Conservation (phyloP, 2,113 vertebrate species). For the Ornithorhynchus anatinus region DNA sequence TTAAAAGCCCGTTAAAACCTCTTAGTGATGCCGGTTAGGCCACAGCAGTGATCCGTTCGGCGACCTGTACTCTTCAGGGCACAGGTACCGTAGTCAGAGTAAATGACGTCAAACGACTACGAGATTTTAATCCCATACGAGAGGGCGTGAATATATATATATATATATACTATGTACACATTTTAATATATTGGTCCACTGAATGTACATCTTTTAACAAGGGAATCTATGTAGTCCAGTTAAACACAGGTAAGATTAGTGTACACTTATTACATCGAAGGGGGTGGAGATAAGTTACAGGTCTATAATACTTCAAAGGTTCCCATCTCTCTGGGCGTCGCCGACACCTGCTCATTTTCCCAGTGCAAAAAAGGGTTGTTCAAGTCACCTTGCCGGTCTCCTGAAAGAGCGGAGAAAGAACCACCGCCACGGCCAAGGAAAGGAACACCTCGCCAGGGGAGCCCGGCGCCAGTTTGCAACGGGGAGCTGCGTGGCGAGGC, state of each 20-base stretch:
- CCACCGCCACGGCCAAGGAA: no score
- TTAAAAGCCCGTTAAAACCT: constrained; percentile 78
- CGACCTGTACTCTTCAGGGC: constrained; percentile 44
- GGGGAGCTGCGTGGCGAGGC: neutral
- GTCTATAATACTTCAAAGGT: constrained; percentile 69
- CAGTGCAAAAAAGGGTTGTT: constrained; percentile 75
- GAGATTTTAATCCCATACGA: constrained; percentile 65
- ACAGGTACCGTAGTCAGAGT: constrained; percentile 66
- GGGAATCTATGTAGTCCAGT: constrained; percentile 75
- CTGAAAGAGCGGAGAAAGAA: constrained; percentile 44
- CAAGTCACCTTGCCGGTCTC: constrained; percentile 65
- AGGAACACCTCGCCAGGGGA: neutral
- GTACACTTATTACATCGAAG: constrained; percentile 68
- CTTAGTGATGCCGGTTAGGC: constrained; percentile 66
- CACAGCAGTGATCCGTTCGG: constrained; percentile 73
- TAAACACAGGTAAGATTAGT: constrained; percentile 74
- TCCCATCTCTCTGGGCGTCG: constrained; percentile 66
- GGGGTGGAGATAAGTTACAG: constrained; percentile 67
- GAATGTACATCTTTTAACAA: constrained; percentile 74
- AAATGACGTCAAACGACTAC: constrained; percentile 67
- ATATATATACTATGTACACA: constrained; percentile 78
- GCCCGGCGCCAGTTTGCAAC: neutral
- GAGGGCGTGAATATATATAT: constrained; percentile 66
- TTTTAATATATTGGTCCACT: constrained; percentile 77
- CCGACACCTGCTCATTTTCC: constrained; percentile 67